Evolutionary conservation across 2,113 vertebrate species (phyloP).

Genomic region (Spea bombifrons): DNA sequence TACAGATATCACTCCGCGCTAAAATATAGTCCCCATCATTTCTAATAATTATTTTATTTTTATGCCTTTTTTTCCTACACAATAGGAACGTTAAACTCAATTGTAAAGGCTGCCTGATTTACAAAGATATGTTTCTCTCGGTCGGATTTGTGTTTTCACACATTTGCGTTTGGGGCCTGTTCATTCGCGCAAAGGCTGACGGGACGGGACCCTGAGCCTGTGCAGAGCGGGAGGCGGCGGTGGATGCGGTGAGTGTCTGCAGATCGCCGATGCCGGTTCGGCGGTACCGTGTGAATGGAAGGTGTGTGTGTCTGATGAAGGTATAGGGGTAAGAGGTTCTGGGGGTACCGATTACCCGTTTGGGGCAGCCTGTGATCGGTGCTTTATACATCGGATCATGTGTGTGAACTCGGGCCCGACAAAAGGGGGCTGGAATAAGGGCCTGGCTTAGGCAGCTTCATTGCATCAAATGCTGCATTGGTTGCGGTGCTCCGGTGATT

Average conservation of each 20-base stretch:
- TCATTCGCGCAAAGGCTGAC: slow-evolving; percentile 17
- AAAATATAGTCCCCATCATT: slow-evolving; percentile 43
- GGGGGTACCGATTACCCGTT: neutral
- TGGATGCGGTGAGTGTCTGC: neutral
- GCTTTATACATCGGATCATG: neutral
- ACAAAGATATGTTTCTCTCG: neutral
- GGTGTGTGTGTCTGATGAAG: neutral
- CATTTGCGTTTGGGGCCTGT: no score
- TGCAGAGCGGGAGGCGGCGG: slow-evolving; percentile 29
- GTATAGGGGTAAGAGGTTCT: neutral
- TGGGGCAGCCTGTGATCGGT: neutral
- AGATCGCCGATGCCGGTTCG: neutral
- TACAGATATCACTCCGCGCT: slow-evolving; percentile 55
- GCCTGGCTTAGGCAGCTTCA: neutral
- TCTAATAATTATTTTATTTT: neutral
- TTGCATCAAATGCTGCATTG: neutral
- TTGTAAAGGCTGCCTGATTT: no score
- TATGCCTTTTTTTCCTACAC: neutral
- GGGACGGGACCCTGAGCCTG: slow-evolving; percentile 9
- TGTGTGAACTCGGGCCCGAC: neutral
- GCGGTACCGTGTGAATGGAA: neutral
- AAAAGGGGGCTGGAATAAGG: neutral
- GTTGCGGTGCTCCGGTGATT: no score
- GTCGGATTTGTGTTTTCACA: neutral
- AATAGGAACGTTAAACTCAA: no score